Conservation (phyloP, 30 jellyfish, hydroid and myxozoan species). For the Calvadosia cruxmelitensis region DNA sequence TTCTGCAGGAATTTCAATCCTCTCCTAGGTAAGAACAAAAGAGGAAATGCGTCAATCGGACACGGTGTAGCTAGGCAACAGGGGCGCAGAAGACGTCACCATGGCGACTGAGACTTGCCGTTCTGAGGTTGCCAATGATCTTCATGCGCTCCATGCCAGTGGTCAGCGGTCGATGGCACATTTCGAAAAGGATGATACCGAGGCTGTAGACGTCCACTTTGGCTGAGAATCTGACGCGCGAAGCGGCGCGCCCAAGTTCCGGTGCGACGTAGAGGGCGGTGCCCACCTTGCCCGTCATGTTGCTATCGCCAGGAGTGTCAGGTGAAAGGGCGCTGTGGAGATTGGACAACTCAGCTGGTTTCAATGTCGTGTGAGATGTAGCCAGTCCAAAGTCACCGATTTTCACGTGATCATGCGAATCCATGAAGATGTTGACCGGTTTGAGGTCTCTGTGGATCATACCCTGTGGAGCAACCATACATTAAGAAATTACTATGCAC, state of each 20-base stretch:
- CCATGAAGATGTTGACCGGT: slow-evolving; percentile 83
- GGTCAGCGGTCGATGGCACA: slow-evolving; percentile 69
- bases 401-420: slow-evolving; percentile 73
- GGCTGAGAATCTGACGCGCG: slow-evolving; percentile 58
- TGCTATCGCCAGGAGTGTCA: slow-evolving; percentile 9
- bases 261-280: slow-evolving; percentile 94
- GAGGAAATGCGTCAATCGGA: neutral
- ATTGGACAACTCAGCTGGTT: too few species aligned
- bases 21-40: slow-evolving; percentile 26
- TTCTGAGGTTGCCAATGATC: slow-evolving; percentile 42
- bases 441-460: slow-evolving; percentile 91
- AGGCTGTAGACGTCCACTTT: slow-evolving; percentile 81
- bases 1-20: slow-evolving; percentile 56
- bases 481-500: too few species aligned
- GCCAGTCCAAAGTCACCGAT: slow-evolving; percentile 96
- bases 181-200: slow-evolving; percentile 82
- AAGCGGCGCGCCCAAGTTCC: slow-evolving; percentile 42
- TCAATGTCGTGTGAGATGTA: slow-evolving; percentile 51
- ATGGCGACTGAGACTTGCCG: slow-evolving; percentile 16
- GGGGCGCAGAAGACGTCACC: neutral
- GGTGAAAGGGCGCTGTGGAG: slow-evolving; percentile 19
- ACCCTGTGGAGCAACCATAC: too few species aligned
- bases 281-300: slow-evolving; percentile 89
- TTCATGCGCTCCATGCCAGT: slow-evolving; percentile 88
- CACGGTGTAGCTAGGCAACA: too few species aligned